Percentiles rank a stretch among this genome's conserved stretches.
These are phyloP conservation scores for Cabera pusaria DNA, from an alignment of 2,888 invertebrate genomes.

Conservation along the genomic window DNA sequence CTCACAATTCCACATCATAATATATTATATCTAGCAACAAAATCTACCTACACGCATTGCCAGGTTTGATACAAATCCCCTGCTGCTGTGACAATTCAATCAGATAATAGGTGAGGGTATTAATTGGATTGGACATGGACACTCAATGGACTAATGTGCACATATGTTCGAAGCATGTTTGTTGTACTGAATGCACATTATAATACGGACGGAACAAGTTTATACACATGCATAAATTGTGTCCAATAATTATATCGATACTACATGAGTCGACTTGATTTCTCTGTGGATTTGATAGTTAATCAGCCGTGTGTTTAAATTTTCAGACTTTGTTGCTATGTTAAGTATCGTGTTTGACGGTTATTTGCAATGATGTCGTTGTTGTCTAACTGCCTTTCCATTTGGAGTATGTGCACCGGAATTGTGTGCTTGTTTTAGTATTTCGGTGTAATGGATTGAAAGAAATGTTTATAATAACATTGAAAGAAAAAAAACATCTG, in stretches of 20 bases:
- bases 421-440: too few relatives aligned
- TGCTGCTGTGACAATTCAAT: conserved; percentile 19
- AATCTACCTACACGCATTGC: too few relatives aligned
- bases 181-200: conserved; percentile 37
- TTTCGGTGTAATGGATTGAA: too few relatives aligned
- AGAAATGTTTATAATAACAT: too few relatives aligned
- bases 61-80: conserved; percentile 11
- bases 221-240: conserved; percentile 31
- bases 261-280: conserved; percentile 24
- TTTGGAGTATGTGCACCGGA: too few relatives aligned
- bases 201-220: too few relatives aligned
- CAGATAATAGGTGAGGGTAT: conserved; percentile 14
- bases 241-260: conserved; percentile 34
- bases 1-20: too few relatives aligned
- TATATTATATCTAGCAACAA: too few relatives aligned
- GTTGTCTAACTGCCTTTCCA: conserved; percentile 2
- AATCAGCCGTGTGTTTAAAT: conserved; percentile 6
- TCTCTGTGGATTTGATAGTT: conserved; percentile 14
- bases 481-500: too few relatives aligned
- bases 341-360: conserved; percentile 2
- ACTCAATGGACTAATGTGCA: conserved; percentile 20
- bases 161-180: conserved; percentile 22
- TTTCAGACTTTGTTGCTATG: conserved; percentile 3
- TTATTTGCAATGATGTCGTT: conserved; percentile 10
- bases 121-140: too few relatives aligned